Base-by-base conservation (phyloP, 1,140 invertebrate genomes). In the Trichonephila clavata region DNA sequence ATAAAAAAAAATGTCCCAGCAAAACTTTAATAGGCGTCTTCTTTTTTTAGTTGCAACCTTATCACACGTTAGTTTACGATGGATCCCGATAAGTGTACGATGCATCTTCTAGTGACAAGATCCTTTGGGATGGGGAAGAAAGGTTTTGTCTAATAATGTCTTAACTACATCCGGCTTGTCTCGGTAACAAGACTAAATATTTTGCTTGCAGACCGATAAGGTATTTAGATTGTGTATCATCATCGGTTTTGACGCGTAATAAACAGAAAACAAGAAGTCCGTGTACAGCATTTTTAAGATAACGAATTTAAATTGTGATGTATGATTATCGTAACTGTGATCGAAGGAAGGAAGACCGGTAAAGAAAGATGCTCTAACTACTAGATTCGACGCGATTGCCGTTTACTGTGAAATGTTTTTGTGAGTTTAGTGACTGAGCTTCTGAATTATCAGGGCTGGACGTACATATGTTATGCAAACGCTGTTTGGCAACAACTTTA, bases 151-250 rank as follows among this genome's bases (percentile, higher is more conserved):
- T 77, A 32, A 39, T 77, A 77, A 77, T 21, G 71, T 77, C 68
- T 77, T 77, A 77, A 77, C 71, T 77, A 77, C 71, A 77, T 77
- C 71, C 71, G 71, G 71, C 71, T 77, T 77, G 71, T 77, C 71
- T 77, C 71, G 4, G 71, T 5, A 77, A 77, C 71, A 77, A 77
- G 71, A 32, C 24, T 77, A 77, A 77, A 77, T 77, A 77, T 77
- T 77, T 77, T 77, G 71, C 32, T 77, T 39, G 3, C 32, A 1
- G 18, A 39, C 24, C 32, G 24, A 32, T 32, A 32, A 77, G 32
- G 71, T 32, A 77, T 77, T 77, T 32, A 39, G 71, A 77, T 77
- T 77, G 71, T 4, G 71, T 77, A 77, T 32, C 24, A 18, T 18
- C 32, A 77, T 77, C 65, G 24, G 71, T 7, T 77, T 32, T 77